Conservation (phyloP, 2,113 vertebrate species). For the Caretta caretta region DNA sequence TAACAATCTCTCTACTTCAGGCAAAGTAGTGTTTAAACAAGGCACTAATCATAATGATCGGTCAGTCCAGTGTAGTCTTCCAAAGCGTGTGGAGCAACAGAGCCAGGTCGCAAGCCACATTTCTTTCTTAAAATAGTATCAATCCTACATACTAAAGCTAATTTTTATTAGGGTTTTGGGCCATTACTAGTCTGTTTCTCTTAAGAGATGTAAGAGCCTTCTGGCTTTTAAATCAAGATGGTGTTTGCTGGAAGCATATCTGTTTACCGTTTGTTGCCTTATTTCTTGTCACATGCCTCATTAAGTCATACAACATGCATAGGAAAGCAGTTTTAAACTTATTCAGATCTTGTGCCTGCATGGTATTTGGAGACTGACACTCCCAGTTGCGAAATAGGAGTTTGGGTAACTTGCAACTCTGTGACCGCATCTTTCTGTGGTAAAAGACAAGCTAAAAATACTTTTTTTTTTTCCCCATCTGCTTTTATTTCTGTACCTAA, state of each 20-base stretch:
- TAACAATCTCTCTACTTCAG: too few species aligned
- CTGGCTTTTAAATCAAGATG: not conserved
- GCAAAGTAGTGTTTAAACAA: not conserved
- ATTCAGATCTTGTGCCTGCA: not conserved
- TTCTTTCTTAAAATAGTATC: not conserved
- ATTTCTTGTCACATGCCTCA: not conserved
- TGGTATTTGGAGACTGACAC: not conserved
- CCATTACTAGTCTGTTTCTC: not conserved
- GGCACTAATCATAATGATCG: not conserved
- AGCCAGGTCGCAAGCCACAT: not conserved
- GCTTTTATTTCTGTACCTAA: not conserved
- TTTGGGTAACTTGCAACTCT: not conserved
- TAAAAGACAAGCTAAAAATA: not conserved
- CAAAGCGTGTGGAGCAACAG: not conserved
- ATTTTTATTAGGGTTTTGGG: not conserved
- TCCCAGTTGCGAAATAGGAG: not conserved
- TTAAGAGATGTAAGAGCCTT: not conserved
- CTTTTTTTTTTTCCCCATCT: too few species aligned
- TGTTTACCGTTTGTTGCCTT: not conserved
- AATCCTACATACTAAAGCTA: not conserved
- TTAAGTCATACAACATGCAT: not conserved
- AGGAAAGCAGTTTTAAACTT: not conserved
- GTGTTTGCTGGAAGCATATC: not conserved
- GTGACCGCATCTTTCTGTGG: not conserved
- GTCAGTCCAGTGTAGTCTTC: not conserved